These are phyloP conservation scores for Limnodromus scolopaceus DNA, from an alignment of 2,797 vertebrate species.

Conservation along the genomic window DNA sequence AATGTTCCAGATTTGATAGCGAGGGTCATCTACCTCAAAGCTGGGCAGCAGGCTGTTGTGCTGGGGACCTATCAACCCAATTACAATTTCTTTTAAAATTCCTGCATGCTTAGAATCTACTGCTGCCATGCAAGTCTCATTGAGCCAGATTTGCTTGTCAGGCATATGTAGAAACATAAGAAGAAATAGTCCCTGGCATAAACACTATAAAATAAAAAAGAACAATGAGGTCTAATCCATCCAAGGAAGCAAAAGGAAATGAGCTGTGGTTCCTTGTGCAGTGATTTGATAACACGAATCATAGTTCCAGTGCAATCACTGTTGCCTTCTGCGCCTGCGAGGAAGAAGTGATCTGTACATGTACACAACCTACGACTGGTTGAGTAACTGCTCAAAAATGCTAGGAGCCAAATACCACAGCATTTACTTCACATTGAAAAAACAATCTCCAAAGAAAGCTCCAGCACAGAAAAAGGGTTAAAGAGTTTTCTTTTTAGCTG, in stretches of 20 bases:
- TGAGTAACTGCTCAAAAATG: neutral
- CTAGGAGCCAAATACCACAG: neutral
- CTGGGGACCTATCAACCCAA: neutral
- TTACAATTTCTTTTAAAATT: neutral
- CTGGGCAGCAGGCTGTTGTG: neutral
- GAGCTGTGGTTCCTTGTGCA: neutral
- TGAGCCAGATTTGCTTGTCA: neutral
- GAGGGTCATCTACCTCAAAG: neutral
- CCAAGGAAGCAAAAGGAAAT: neutral
- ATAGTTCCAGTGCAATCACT: neutral
- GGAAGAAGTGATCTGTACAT: neutral
- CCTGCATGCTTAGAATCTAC: neutral
- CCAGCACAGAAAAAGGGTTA: neutral
- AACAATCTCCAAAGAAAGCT: neutral
- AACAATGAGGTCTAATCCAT: neutral
- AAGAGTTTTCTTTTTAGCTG: neutral
- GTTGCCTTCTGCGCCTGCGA: neutral
- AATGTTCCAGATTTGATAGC: neutral
- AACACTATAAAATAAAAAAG: neutral
- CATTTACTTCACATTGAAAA: neutral
- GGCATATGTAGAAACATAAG: neutral
- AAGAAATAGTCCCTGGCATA: neutral
- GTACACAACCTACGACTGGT: neutral
- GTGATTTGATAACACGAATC: accelerated
- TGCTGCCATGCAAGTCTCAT: neutral